These are phyloP conservation scores for Arnoldichthys spilopterus DNA, from an alignment of 2,797 vertebrate genomes.

Conservation along the genomic window DNA sequence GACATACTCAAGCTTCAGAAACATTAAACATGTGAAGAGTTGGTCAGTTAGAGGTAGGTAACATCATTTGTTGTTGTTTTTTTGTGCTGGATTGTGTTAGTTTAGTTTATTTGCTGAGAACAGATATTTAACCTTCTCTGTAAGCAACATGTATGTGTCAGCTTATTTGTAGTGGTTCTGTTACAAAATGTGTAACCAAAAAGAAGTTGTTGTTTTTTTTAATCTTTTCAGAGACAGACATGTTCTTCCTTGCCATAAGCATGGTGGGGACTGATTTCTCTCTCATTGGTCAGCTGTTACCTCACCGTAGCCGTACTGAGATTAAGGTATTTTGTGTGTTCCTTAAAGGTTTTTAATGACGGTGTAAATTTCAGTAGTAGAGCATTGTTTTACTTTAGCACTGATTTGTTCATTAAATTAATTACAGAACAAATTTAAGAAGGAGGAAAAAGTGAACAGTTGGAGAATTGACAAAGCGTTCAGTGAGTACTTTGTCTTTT, in stretches of 20 bases:
- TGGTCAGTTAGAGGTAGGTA: slow-evolving; percentile 91
- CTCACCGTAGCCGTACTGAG: slow-evolving; percentile 89
- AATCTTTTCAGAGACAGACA: slow-evolving; percentile 88
- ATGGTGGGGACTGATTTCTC: slow-evolving; percentile 99
- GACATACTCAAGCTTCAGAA: slow-evolving; percentile 94
- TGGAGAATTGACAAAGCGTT: slow-evolving; percentile 98
- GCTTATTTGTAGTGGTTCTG: background rate
- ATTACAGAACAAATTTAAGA: slow-evolving; percentile 95
- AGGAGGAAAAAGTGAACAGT: slow-evolving; percentile 87
- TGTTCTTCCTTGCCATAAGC: slow-evolving; percentile 98
- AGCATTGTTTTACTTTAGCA: background rate
- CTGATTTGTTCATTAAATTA: slow-evolving; percentile 34
- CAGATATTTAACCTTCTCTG: background rate
- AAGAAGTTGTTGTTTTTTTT: background rate
- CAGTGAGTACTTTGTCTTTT: slow-evolving; percentile 78
- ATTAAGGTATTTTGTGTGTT: slow-evolving; percentile 85
- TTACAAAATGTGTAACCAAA: background rate
- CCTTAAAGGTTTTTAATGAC: background rate
- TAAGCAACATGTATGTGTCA: background rate
- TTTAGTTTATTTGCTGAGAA: background rate
- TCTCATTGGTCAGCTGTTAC: slow-evolving; percentile 93
- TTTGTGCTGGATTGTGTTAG: background rate
- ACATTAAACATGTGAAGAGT: slow-evolving; percentile 81
- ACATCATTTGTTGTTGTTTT: background rate
- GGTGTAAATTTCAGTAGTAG: background rate